Evolutionary conservation across 1,140 invertebrate species (phyloP).

Genomic region (Lordiphosa clarofinis): DNA sequence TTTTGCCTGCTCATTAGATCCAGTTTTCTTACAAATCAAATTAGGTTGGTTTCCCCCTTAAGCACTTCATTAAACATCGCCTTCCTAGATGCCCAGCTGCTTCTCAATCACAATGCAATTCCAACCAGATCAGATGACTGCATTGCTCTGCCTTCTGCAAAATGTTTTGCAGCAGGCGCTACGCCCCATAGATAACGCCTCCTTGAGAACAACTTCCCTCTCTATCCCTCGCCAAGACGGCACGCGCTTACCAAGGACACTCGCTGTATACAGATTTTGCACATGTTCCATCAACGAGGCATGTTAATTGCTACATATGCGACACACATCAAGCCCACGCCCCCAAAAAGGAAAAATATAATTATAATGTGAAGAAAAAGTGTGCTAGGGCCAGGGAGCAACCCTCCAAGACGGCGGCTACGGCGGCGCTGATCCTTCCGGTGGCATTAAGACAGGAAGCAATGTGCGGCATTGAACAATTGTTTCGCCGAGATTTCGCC

Average conservation of each 20-base stretch:
- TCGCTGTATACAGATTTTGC: conserved; percentile 39
- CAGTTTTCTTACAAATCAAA: conserved; percentile 12
- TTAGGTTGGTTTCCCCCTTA: conserved; percentile 2
- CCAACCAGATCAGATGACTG: conserved; percentile 45
- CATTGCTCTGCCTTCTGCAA: conserved; percentile 16
- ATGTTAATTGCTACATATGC: conserved; percentile 75
- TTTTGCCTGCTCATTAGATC: conserved; percentile 6
- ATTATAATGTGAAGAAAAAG: conserved; percentile 4
- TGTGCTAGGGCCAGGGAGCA: conserved; percentile 20
- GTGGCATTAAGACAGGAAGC: conserved; percentile 69
- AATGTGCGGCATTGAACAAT: conserved; percentile 72
- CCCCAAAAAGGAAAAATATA: conserved; percentile 30
- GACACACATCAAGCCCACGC: conserved; percentile 62
- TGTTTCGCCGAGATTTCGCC: conserved; percentile 58
- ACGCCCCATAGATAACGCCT: conserved; percentile 48
- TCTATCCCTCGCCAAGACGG: conserved; percentile 14
- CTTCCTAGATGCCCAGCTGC: conserved; percentile 7
- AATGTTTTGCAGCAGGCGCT: conserved; percentile 55
- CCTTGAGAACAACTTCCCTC: conserved; percentile 4
- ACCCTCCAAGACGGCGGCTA: conserved; percentile 36
- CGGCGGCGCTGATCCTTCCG: conserved; percentile 61
- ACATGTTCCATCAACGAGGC: conserved; percentile 56
- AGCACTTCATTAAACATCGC: conserved; percentile 21
- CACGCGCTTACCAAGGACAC: conserved; percentile 59
- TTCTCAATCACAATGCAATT: conserved; percentile 19